Evolutionary conservation across 1,140 invertebrate species (phyloP).

Genomic region (Drosophila yakuba): DNA sequence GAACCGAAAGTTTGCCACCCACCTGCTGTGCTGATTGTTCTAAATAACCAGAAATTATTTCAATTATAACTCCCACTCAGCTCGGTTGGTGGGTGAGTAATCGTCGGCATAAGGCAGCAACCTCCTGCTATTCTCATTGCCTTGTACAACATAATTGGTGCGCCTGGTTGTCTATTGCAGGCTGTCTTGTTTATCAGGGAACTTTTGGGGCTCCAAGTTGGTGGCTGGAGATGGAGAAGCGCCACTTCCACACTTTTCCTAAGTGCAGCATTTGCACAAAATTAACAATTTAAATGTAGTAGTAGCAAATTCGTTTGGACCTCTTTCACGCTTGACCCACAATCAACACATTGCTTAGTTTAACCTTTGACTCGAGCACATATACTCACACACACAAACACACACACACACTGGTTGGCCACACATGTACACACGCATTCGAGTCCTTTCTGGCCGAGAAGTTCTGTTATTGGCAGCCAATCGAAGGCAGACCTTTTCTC

Average conservation of each 20-base stretch:
- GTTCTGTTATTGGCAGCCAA: constrained; percentile 68
- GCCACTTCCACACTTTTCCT: not conserved
- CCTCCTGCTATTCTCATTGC: constrained; percentile 18
- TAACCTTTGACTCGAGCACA: constrained; percentile 48
- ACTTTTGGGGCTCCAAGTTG: constrained; percentile 13
- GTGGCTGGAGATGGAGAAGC: not conserved
- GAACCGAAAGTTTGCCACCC: constrained; percentile 31
- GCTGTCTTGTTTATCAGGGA: constrained; percentile 23
- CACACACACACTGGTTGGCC: not conserved
- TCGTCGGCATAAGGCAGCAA: not conserved
- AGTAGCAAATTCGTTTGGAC: constrained; percentile 39
- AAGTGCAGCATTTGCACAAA: constrained; percentile 47
- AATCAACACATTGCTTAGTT: constrained; percentile 52
- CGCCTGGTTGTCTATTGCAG: constrained; percentile 28
- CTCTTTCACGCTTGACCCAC: constrained; percentile 67
- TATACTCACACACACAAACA: constrained; percentile 9
- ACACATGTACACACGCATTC: constrained; percentile 2
- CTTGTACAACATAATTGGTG: constrained; percentile 40
- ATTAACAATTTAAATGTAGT: constrained; percentile 66
- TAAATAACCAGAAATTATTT: constrained; percentile 61
- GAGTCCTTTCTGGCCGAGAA: constrained; percentile 15
- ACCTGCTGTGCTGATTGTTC: constrained; percentile 56
- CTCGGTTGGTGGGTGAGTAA: not conserved
- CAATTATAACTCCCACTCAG: constrained; percentile 37
- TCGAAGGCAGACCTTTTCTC: constrained; percentile 31